Conservation (phyloP, 2,888 invertebrate species). For the Odontomyia ornata region DNA sequence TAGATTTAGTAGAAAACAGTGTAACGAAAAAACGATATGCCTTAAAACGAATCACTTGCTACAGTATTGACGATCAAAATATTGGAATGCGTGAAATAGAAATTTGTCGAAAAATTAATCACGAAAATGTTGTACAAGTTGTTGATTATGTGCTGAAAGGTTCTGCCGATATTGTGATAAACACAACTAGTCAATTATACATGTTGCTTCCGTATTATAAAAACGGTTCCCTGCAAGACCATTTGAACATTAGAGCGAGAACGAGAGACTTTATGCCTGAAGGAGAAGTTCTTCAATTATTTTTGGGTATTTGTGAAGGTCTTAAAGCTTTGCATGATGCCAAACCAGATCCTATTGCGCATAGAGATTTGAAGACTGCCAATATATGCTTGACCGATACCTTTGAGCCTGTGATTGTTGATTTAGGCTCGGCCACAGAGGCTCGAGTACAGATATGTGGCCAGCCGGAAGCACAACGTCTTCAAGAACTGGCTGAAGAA, state of each 20-base stretch:
- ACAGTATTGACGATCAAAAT: constrained; percentile 79
- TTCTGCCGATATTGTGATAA: constrained; percentile 72
- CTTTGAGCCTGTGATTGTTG: constrained; percentile 80
- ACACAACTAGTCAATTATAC: constrained; percentile 75
- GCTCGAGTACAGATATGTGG: constrained; percentile 73
- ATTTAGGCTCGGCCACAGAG: constrained; percentile 77
- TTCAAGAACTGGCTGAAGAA: constrained; percentile 84
- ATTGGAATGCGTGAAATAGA: constrained; percentile 77
- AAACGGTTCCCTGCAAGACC: constrained; percentile 78
- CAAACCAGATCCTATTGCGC: constrained; percentile 78
- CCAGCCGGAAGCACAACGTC: constrained; percentile 73
- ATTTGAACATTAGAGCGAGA: constrained; percentile 70
- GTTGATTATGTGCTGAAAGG: constrained; percentile 74
- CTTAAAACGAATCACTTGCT: constrained; percentile 82
- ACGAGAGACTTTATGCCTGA: constrained; percentile 71
- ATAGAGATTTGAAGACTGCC: constrained; percentile 86
- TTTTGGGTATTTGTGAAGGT: constrained; percentile 78
- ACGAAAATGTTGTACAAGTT: constrained; percentile 78
- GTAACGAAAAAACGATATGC: constrained; percentile 75
- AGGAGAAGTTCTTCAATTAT: constrained; percentile 73
- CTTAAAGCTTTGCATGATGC: constrained; percentile 77
- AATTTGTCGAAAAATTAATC: constrained; percentile 74
- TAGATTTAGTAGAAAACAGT: constrained; percentile 77
- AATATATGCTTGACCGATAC: constrained; percentile 81
- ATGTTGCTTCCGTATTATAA: constrained; percentile 81